Evolutionary conservation across 2,888 invertebrate species (phyloP), one percentile per base, ranked within the genome.

Genomic region (Apamea crenata): DNA sequence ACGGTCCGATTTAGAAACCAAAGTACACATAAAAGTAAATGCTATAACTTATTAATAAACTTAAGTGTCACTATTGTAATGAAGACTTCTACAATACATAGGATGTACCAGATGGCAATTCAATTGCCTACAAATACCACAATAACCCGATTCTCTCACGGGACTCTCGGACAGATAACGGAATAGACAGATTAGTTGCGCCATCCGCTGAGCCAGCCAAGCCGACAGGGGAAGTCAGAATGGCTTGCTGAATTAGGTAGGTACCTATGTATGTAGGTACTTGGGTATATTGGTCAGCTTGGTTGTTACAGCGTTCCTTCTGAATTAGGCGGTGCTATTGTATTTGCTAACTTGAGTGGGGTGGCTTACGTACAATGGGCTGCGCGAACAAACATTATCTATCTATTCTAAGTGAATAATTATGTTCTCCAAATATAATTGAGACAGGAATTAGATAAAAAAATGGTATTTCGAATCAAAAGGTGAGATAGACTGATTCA

Each of bases 181-280:
- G 85, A 84, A 87, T 59, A 61, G 66, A 69, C 65, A 63, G 85
- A 74, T 84, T 84, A 87, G 87, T 74, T 76, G 61, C 70, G 71
- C 87, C 70, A 77, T 68, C 87, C 67, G 78, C 36, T 84, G 59
- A 71, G 73, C 69, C 74, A 65, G 70, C 61, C 50, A 47, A 65
- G 72, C 65, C 74, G 40, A 59, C 61, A 50, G 14, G n/a, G 71
- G 59, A 72, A 87, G 76, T 50, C 76, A 69, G 68, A 74, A 72
- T 74, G 74, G 53, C 67, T 87, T 71, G 61, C 32, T 61, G 50
- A 71, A 59, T 68, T 47, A 63, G 6, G 25, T 50, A 50, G 25
- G 14, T 70, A 50, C 12, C 21, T 25, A 21, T 53, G 25, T 53
- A 29, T 12, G 12, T 79, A 65, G 29, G 25, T 59, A 36, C 56